Conservation (phyloP, 1,140 invertebrate species). For the Akabosia matsudoensis region DNA sequence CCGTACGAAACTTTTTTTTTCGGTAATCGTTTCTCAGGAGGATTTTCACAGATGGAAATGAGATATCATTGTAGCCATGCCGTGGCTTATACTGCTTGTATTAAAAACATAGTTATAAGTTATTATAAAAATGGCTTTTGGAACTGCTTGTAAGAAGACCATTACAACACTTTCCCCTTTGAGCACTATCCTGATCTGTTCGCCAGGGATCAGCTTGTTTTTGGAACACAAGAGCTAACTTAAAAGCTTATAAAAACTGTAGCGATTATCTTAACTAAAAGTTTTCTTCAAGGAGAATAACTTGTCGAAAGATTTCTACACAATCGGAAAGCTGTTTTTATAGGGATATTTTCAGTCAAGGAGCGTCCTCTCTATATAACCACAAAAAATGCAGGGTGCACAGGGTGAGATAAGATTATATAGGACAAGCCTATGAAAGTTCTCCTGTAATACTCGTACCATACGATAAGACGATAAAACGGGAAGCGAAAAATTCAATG, state of each 20-base stretch:
- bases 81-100: background rate
- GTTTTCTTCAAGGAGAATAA: background rate
- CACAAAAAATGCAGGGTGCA: too few species aligned
- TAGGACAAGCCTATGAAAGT: too few species aligned
- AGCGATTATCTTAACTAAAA: background rate
- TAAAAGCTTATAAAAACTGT: background rate
- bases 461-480: too few species aligned
- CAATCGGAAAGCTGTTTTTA: background rate
- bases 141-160: background rate
- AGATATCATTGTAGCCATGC: background rate
- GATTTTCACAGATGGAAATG: slow-evolving; percentile 20
- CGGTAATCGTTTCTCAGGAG: slow-evolving; percentile 11
- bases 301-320: background rate
- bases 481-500: too few species aligned
- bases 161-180: background rate
- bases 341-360: background rate
- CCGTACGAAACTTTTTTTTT: slow-evolving; percentile 3
- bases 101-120: background rate
- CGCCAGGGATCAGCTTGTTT: background rate
- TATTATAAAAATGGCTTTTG: background rate
- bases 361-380: too few species aligned
- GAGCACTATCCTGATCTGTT: background rate
- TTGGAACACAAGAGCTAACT: background rate
- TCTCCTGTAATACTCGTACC: too few species aligned
- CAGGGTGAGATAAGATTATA: too few species aligned